Base-by-base conservation (phyloP, 2,888 invertebrate genomes). In the Dryobotodes eremita region DNA sequence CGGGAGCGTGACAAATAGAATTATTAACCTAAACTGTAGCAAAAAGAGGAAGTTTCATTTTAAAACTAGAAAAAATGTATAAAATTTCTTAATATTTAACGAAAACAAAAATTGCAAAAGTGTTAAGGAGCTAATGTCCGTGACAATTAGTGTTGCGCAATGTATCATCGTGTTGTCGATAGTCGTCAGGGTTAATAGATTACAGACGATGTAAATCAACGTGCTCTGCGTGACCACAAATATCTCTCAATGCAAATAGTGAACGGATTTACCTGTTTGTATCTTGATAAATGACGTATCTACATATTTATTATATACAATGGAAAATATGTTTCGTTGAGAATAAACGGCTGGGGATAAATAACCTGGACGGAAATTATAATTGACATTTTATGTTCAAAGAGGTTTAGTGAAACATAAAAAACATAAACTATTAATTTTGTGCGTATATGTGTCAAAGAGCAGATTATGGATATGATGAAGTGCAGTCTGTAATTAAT, bases 121-220 rank as follows among this genome's bases (percentile, higher is more conserved):
- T 86, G 79, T 68, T 88, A 84, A 83, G 53, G 42, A 75, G 74
- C 82, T 86, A 36, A 82, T 87, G 85, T 82, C 81, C 87, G 70
- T 79, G 85, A 86, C 94, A 93, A 87, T 93, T 94, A 92, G 88
- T 86, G 91, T 94, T 94, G 91, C 88, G 93, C 91, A 94, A 94
- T 93, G 89, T 90, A 92, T 92, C 92, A 92, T 91, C 82, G 86
- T 87, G 87, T 89, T 90, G 91, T 91, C 90, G 90, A 91, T 90
- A 90, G 88, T 88, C 88, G 84, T 88, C 87, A 89, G 83, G 94
- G 94, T 94, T 92, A 94, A 93, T 90, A 91, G 89, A 92, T 90
- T 92, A 90, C 90, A 91, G 88, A 89, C 89, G 86, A 89, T 91
- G 90, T 89, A 91, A 91, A 92, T 92, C 90, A 87, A 91, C 88